Conservation (phyloP, 2,113 vertebrate genomes). For the Trogon melanurus region DNA sequence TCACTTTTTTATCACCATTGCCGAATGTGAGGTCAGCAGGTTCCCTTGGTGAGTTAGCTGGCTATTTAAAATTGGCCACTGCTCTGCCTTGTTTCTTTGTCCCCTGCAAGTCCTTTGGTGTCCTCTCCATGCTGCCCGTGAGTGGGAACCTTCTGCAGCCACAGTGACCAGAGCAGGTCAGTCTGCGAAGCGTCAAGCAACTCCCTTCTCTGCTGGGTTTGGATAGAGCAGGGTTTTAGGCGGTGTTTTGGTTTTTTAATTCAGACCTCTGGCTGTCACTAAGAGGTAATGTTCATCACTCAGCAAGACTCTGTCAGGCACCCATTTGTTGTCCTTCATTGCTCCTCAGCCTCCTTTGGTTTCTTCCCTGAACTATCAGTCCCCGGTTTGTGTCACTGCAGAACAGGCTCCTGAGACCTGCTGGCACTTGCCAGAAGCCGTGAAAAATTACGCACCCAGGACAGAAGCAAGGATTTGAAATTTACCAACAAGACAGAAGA, state of each 20-base stretch:
- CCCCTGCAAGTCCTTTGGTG: not conserved
- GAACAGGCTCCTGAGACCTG: not conserved
- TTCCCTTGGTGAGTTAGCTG: not conserved
- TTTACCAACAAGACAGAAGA: not conserved
- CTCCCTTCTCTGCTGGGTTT: not conserved
- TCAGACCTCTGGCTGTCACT: not conserved
- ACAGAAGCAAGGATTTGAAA: not conserved
- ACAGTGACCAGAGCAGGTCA: not conserved
- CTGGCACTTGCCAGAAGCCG: not conserved
- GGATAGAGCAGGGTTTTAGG: accelerated
- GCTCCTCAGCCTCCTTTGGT: not conserved
- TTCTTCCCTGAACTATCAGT: not conserved
- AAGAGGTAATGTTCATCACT: not conserved
- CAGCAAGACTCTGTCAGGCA: not conserved
- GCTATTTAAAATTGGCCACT: accelerated
- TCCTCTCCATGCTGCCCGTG: not conserved
- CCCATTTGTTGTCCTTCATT: not conserved
- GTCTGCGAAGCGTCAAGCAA: not conserved
- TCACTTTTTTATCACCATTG: accelerated
- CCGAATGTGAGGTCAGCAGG: not conserved
- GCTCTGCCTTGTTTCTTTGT: not conserved
- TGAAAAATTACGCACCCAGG: not conserved
- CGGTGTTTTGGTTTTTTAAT: not conserved
- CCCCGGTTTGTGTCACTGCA: not conserved
- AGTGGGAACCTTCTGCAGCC: not conserved